Conservation (phyloP, 2,888 invertebrate genomes). For the Idaea straminata region DNA sequence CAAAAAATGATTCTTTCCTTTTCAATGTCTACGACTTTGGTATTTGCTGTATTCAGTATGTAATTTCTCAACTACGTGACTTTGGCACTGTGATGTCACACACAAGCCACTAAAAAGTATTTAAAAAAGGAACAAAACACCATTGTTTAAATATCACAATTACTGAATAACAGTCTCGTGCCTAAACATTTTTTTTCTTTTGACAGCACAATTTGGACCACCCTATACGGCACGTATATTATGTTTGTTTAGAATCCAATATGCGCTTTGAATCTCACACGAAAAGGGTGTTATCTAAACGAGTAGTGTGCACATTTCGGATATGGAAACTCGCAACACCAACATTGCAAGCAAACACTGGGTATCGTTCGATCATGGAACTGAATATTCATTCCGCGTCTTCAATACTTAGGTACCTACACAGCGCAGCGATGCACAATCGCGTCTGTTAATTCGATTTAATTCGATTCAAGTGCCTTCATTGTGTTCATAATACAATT, state of each 20-base stretch:
- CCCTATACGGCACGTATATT: too few species aligned
- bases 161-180: too few species aligned
- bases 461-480: constrained; percentile 25
- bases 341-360: constrained; percentile 13
- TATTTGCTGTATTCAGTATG: too few species aligned
- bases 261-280: constrained; percentile 12
- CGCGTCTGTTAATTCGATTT: constrained; percentile 23
- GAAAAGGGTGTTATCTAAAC: constrained; percentile 17
- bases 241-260: constrained; percentile 10
- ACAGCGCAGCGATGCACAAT: constrained; percentile 22
- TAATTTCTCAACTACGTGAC: too few species aligned
- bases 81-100: too few species aligned
- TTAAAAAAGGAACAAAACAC: too few species aligned
- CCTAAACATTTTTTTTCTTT: too few species aligned
- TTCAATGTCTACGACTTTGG: too few species aligned
- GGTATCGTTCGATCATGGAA: constrained; percentile 23
- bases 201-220: too few species aligned
- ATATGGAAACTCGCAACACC: constrained; percentile 13
- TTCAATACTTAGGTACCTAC: constrained; percentile 26
- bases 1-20: too few species aligned
- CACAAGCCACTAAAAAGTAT: too few species aligned
- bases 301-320: constrained; percentile 14
- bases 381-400: constrained; percentile 37
- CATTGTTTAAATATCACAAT: too few species aligned
- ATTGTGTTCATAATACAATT: constrained; percentile 15